Evolutionary conservation across 2,888 invertebrate genomes (phyloP).

Genomic region (Venustoraphidia nigricollis): DNA sequence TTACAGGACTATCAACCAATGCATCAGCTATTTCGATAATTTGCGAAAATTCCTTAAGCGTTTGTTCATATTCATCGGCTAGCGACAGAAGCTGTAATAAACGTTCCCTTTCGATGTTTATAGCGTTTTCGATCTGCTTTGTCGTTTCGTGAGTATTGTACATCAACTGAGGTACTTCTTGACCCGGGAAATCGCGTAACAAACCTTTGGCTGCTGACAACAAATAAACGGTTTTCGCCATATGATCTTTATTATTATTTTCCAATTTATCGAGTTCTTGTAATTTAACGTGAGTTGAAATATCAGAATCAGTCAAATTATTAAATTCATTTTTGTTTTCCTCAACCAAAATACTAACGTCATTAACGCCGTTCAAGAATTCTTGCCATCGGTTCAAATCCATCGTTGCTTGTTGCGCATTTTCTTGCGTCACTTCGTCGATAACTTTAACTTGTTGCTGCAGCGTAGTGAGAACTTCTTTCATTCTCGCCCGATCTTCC

Average conservation of each 20-base stretch:
- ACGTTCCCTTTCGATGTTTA: slow-evolving; percentile 58
- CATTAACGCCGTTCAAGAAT: slow-evolving; percentile 47
- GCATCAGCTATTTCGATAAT: slow-evolving; percentile 75
- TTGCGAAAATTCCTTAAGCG: slow-evolving; percentile 70
- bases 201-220: slow-evolving; percentile 45
- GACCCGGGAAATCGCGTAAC: slow-evolving; percentile 51
- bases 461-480: slow-evolving; percentile 39
- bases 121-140: slow-evolving; percentile 51
- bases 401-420: slow-evolving; percentile 37
- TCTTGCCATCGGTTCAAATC: slow-evolving; percentile 54
- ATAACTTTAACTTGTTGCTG: slow-evolving; percentile 55
- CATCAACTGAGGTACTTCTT: slow-evolving; percentile 50
- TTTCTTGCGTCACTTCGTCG: slow-evolving; percentile 46
- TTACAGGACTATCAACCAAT: slow-evolving; percentile 59
- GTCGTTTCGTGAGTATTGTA: slow-evolving; percentile 50
- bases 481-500: slow-evolving; percentile 30
- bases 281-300: slow-evolving; percentile 49
- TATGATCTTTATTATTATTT: slow-evolving; percentile 42
- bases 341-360: slow-evolving; percentile 35
- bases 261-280: slow-evolving; percentile 56
- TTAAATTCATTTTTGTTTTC: slow-evolving; percentile 36
- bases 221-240: slow-evolving; percentile 42
- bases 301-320: slow-evolving; percentile 41
- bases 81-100: slow-evolving; percentile 58
- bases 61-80: slow-evolving; percentile 78